A percentile compares a stretch with the other conserved stretches of the same genome.
Conservation (phyloP, 2,888 invertebrate species). For the Pristionchus japonicus region DNA sequence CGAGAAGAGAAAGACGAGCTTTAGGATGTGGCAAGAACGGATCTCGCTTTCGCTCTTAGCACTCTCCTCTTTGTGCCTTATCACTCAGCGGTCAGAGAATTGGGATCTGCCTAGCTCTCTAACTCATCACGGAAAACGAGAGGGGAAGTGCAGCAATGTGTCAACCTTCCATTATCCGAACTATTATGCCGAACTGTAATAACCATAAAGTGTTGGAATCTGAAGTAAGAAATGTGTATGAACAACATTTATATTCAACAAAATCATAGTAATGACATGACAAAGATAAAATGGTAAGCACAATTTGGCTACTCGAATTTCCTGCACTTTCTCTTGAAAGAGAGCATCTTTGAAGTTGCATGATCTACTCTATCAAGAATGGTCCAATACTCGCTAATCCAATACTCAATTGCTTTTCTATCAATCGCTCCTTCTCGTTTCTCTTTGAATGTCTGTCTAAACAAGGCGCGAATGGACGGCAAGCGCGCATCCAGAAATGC, state of each 20-base stretch:
- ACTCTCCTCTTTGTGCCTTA: too few relatives aligned
- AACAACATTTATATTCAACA: too few relatives aligned
- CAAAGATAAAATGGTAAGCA: too few relatives aligned
- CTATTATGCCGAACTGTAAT: too few relatives aligned
- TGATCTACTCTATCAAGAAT: background rate
- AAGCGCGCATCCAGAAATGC: slow-evolving; percentile 51
- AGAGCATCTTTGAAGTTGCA: too few relatives aligned
- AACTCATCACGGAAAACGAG: background rate
- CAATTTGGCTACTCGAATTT: too few relatives aligned
- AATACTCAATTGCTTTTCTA: slow-evolving; percentile 48
- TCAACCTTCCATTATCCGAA: too few relatives aligned
- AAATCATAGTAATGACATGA: too few relatives aligned
- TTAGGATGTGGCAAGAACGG: background rate
- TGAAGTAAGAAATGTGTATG: too few relatives aligned
- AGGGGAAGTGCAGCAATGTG: too few relatives aligned
- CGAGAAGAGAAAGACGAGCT: background rate
- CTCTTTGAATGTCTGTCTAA: slow-evolving; percentile 17
- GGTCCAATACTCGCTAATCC: slow-evolving; percentile 31
- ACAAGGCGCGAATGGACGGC: slow-evolving; percentile 47
- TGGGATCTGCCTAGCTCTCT: background rate
- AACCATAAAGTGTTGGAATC: too few relatives aligned
- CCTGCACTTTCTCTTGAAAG: too few relatives aligned
- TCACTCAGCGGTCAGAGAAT: background rate
- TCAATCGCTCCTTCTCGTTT: background rate
- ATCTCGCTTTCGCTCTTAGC: background rate